Evolutionary conservation across 2,888 invertebrate genomes (phyloP).

Genomic region (Dascillus cervinus): DNA sequence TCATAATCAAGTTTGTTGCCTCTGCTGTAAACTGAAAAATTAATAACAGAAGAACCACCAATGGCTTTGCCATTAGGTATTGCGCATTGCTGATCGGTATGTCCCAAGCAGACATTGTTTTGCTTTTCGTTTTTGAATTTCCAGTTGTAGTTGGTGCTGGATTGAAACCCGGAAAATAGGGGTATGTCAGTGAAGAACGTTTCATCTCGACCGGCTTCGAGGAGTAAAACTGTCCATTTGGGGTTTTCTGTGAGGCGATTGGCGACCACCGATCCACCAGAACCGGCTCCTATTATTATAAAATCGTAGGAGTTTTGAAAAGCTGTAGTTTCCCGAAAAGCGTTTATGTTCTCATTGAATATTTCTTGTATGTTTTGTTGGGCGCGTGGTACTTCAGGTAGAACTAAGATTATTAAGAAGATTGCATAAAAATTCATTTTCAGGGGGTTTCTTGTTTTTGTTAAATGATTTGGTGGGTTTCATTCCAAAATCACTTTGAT

Average conservation of each 20-base stretch:
- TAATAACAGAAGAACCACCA: slow-evolving; percentile 45
- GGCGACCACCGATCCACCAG: slow-evolving; percentile 63
- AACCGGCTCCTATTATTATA: slow-evolving; percentile 61
- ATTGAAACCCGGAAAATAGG: slow-evolving; percentile 45
- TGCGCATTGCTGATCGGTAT: slow-evolving; percentile 40
- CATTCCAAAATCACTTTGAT: too few species aligned
- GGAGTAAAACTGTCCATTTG: slow-evolving; percentile 53
- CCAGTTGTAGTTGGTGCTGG: slow-evolving; percentile 54
- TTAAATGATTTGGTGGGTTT: too few species aligned
- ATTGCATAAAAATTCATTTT: too few species aligned
- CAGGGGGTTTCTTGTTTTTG: too few species aligned
- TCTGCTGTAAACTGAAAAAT: slow-evolving; percentile 45
- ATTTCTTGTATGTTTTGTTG: too few species aligned
- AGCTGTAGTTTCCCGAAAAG: too few species aligned
- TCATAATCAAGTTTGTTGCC: slow-evolving; percentile 65
- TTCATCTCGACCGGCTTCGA: slow-evolving; percentile 56
- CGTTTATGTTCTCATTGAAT: too few species aligned
- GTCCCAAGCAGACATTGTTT: slow-evolving; percentile 42
- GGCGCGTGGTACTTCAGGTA: too few species aligned
- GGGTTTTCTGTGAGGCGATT: slow-evolving; percentile 58
- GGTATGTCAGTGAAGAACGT: slow-evolving; percentile 49
- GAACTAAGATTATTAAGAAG: too few species aligned
- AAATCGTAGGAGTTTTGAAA: too few species aligned
- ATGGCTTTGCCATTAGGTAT: slow-evolving; percentile 45
- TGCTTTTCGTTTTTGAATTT: slow-evolving; percentile 53